phyloP scores from a whole-genome alignment of 1,140 invertebrate species.

The Drosophila tsacasi region DNA sequence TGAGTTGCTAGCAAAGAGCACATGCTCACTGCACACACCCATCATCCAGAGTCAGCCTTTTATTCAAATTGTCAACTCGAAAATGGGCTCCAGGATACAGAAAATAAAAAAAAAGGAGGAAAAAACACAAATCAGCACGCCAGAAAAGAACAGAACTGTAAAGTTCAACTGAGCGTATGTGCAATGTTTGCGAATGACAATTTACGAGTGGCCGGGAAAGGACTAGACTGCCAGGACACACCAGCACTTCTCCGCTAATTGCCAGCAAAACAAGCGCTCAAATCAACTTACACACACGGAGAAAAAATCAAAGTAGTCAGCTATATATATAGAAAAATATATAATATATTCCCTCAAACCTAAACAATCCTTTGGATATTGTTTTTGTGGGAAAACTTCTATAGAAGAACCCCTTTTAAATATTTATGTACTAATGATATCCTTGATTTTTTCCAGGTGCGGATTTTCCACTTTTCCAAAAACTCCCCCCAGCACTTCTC shows the following conservation, averaged over 20 bases:
- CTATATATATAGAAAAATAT: background rate
- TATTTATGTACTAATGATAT: background rate
- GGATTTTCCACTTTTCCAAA: conserved; percentile 19
- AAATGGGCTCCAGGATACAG: conserved; percentile 24
- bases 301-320: background rate
- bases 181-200: conserved; percentile 80
- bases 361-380: accelerated
- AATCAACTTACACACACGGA: conserved; percentile 12
- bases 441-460: conserved; percentile 7
- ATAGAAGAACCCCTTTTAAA: background rate
- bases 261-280: conserved; percentile 51
- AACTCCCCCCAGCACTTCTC: background rate
- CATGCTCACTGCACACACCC: conserved; percentile 62
- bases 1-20: conserved; percentile 35
- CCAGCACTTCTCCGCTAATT: conserved; percentile 58
- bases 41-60: conserved; percentile 39
- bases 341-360: background rate
- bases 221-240: conserved; percentile 13
- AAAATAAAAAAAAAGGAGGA: background rate
- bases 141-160: conserved; percentile 59
- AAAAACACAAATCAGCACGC: conserved; percentile 36
- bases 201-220: conserved; percentile 57
- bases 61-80: conserved; percentile 77
- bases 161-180: conserved; percentile 79
- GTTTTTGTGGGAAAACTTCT: background rate